A percentile compares a stretch with the other conserved stretches of the same genome.
These are phyloP conservation scores for Ophion obscuratus DNA, from an alignment of 2,888 invertebrate genomes.

Conservation along the genomic window DNA sequence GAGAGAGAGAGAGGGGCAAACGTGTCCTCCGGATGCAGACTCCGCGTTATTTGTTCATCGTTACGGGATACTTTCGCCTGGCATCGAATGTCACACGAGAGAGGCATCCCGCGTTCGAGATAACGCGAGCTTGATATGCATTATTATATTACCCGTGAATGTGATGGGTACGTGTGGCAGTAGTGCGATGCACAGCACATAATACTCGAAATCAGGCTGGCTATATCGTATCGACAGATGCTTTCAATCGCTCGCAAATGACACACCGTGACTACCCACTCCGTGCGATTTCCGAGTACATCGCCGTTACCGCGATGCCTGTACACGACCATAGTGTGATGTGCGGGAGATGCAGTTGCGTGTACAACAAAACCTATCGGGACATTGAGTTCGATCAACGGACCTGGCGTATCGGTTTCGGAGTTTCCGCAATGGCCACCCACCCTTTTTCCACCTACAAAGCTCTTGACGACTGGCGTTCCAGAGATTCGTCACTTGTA, in stretches of 20 bases:
- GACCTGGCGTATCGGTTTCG: slow-evolving; percentile 41
- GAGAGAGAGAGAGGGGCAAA: background rate
- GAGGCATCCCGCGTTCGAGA: slow-evolving; percentile 46
- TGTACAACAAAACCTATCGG: slow-evolving; percentile 63
- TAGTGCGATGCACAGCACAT: background rate
- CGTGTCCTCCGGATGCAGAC: slow-evolving; percentile 19
- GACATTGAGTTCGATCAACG: slow-evolving; percentile 65
- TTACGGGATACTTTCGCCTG: slow-evolving; percentile 24
- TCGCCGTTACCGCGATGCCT: slow-evolving; percentile 26
- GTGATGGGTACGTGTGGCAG: slow-evolving; percentile 34
- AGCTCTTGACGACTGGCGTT: background rate
- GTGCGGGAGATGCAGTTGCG: slow-evolving; percentile 37
- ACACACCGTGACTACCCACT: slow-evolving; percentile 21
- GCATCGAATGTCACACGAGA: slow-evolving; percentile 42
- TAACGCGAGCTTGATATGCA: slow-evolving; percentile 56
- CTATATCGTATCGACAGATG: slow-evolving; percentile 62
- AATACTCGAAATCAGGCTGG: slow-evolving; percentile 54
- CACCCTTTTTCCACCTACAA: background rate
- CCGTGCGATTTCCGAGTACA: slow-evolving; percentile 51
- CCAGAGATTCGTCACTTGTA: slow-evolving; percentile 4
- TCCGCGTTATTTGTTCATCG: slow-evolving; percentile 42
- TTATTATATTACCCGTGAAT: slow-evolving; percentile 52
- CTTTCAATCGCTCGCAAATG: slow-evolving; percentile 65
- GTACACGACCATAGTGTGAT: slow-evolving; percentile 46
- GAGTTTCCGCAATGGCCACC: slow-evolving; percentile 26